Percentiles rank a stretch among this genome's conserved stretches.
phyloP scores from a whole-genome alignment of 2,113 vertebrate species.

The Serinus canaria region DNA sequence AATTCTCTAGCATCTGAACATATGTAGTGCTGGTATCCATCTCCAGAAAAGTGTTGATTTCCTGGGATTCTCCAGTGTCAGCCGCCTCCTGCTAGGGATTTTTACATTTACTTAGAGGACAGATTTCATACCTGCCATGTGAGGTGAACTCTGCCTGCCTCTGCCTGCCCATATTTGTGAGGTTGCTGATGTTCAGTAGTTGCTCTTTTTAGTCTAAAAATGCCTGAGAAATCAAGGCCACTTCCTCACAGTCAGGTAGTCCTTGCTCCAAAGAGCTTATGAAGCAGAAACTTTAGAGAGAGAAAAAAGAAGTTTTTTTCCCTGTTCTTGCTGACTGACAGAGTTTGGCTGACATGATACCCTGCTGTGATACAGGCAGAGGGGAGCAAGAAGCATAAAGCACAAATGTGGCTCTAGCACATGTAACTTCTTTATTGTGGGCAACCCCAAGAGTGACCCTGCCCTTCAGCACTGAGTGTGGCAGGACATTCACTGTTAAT shows the following conservation, averaged over 20 bases:
- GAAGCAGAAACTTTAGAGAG: neutral
- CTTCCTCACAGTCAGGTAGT: neutral
- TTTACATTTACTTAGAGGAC: neutral
- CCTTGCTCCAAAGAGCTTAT: neutral
- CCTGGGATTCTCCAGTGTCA: neutral
- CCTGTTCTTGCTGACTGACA: neutral
- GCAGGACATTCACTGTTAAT: neutral
- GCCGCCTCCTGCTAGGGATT: neutral
- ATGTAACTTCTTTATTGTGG: neutral
- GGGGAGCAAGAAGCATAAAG: neutral
- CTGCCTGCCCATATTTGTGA: neutral
- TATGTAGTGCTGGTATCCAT: neutral
- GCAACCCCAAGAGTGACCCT: neutral
- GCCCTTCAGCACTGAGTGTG: neutral
- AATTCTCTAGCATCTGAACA: neutral
- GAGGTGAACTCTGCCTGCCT: neutral
- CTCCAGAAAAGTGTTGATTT: neutral
- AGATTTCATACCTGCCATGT: neutral
- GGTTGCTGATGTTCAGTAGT: neutral
- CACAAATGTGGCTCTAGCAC: neutral
- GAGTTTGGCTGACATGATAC: neutral
- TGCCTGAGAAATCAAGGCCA: neutral
- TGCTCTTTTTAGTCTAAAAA: neutral
- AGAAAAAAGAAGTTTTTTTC: neutral
- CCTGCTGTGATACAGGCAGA: neutral